Evolutionary conservation across 2,797 vertebrate species (phyloP), one percentile per base, ranked within the genome.

Genomic region (Spheniscus humboldti): DNA sequence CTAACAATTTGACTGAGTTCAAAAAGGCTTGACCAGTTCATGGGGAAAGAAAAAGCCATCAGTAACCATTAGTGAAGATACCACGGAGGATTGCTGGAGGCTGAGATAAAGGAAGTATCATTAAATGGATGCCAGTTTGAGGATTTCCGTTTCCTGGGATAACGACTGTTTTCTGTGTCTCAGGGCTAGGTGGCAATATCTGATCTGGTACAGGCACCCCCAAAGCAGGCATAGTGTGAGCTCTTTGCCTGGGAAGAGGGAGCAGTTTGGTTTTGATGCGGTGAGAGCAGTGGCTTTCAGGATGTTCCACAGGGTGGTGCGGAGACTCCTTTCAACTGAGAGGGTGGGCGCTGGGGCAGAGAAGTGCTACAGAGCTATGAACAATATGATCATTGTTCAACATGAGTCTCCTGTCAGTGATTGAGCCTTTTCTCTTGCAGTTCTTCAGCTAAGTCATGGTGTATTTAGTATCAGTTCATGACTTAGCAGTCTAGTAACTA

Each of bases 151-250:
- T 63, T 78, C 13, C 33, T 72, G 59, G 55, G 6, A 20, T 50
- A 64, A 69, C 0, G 0, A 5, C n/a, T 22, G 18, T n/a, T 56
- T 59, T 39, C 24, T 47, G 10, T 50, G 30, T 77, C 25, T 56
- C 5, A 0, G 62, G n/a, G 45, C n/a, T 48, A 20, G 48, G 48
- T 63, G 60, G 22, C 45, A 71, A 7, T 48, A 27, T 5, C 31
- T 92, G 62, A 37, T 13, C n/a, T 56, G 59, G 18, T 31, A 13
- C 2, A 48, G 37, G 60, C 60, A 74, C 17, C 30, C 28, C 35
- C 8, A 18, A 1, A 39, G 27, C 0, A 0, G 39, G 37, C 37
- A 8, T 0, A 16, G 47, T 9, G 35, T 57, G 63, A 75, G 28
- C 25, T 48, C 43, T 55, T 31, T 69, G 41, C 41, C n/a, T 1